phyloP scores from a whole-genome alignment of 2,113 vertebrate genomes.

The Rhodinocichla rosea region DNA sequence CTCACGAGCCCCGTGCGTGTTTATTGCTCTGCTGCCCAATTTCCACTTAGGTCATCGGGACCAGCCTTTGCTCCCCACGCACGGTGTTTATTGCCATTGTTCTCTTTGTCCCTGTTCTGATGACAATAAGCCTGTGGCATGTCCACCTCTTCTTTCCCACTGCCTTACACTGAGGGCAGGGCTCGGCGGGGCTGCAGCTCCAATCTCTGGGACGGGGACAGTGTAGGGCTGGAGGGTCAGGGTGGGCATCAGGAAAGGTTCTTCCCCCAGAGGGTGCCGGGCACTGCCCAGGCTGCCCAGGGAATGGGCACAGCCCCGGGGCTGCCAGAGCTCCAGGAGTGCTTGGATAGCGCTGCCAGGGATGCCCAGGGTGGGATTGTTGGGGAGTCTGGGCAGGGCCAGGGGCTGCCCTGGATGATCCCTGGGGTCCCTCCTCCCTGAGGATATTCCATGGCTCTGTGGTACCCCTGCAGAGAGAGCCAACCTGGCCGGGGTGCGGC shows the following conservation, averaged over 20 bases:
- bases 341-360: rapidly evolving
- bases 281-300: background rate
- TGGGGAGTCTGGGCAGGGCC: background rate
- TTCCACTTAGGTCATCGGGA: background rate
- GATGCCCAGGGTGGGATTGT: background rate
- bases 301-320: background rate
- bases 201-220: background rate
- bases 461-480: background rate
- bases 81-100: rapidly evolving
- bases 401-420: rapidly evolving
- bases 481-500: constrained; percentile 77
- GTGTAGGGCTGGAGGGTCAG: rapidly evolving
- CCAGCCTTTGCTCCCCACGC: background rate
- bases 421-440: rapidly evolving
- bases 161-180: background rate
- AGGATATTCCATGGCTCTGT: background rate
- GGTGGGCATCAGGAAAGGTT: rapidly evolving
- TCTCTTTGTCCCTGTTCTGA: rapidly evolving
- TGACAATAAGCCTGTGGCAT: background rate
- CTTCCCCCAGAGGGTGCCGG: background rate
- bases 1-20: background rate
- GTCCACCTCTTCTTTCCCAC: background rate
- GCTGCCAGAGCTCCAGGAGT: background rate
- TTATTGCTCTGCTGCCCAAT: background rate
- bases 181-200: rapidly evolving